Evolutionary conservation across 2,113 vertebrate genomes (phyloP).

Genomic region (Telmatochromis brachygnathus): DNA sequence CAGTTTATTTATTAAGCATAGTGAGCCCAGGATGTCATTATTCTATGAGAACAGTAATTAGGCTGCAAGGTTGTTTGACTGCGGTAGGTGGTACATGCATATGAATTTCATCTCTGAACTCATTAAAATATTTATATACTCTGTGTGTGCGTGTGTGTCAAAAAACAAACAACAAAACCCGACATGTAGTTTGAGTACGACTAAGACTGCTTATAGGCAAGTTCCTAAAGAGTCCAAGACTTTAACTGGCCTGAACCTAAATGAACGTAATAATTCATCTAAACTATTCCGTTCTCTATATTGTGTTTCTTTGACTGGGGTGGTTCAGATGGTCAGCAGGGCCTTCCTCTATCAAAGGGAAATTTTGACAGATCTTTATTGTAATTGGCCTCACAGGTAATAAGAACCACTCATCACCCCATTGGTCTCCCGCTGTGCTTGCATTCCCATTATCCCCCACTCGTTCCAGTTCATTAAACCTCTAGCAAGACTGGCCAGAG

Average conservation of each 20-base stretch:
- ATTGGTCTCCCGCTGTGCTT: constrained; percentile 15
- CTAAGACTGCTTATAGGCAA: background rate
- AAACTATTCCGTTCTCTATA: background rate
- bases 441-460: constrained; percentile 37
- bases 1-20: background rate
- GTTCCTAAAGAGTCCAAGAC: background rate
- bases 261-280: background rate
- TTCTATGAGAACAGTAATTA: background rate
- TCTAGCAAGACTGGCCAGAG: constrained; percentile 27
- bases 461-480: constrained; percentile 57
- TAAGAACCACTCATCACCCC: constrained; percentile 36
- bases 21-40: background rate
- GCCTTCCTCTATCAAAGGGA: background rate
- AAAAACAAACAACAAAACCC: background rate
- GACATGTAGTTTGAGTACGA: background rate
- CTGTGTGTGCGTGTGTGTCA: background rate
- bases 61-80: background rate
- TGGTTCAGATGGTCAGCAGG: background rate
- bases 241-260: background rate
- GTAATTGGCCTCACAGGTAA: constrained; percentile 52
- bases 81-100: background rate
- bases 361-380: constrained; percentile 36
- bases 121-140: background rate
- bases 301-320: background rate
- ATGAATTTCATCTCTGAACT: background rate